Conservation (phyloP, 2,113 vertebrate genomes). For the Podarcis cretensis region DNA sequence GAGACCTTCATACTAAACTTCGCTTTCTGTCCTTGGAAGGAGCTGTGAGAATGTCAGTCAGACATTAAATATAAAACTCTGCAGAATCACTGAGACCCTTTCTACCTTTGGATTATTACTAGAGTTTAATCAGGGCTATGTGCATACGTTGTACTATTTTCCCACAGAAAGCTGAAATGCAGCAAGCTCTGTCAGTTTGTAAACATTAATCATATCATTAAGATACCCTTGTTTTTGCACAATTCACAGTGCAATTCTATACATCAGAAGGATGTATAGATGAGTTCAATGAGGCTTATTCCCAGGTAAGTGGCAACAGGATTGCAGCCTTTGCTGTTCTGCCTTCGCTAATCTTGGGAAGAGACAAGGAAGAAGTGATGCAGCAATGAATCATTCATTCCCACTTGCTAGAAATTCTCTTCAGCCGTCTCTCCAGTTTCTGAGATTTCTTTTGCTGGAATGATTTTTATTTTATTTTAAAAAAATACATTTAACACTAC, state of each 20-base stretch:
- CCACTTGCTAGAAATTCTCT: not conserved
- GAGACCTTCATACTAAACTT: not conserved
- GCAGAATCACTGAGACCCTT: not conserved
- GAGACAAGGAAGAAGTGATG: not conserved
- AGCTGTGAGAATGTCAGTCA: not conserved
- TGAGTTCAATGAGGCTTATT: not conserved
- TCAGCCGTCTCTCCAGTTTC: not conserved
- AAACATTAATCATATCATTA: not conserved
- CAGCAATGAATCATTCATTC: not conserved
- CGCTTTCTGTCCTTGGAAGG: not conserved
- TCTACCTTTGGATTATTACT: not conserved
- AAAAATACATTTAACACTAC: not conserved
- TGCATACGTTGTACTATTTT: not conserved
- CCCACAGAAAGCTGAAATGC: not conserved
- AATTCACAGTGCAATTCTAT: not conserved
- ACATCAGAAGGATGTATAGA: not conserved
- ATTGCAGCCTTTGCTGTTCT: not conserved
- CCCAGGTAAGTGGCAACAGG: not conserved
- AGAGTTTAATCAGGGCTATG: not conserved
- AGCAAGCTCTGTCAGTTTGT: not conserved
- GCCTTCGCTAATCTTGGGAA: not conserved
- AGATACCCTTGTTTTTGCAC: not conserved
- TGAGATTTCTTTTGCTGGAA: not conserved
- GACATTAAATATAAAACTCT: not conserved
- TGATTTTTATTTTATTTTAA: too few relatives aligned